phyloP scores from a whole-genome alignment of 2,113 vertebrate genomes.

The Passer montanus region DNA sequence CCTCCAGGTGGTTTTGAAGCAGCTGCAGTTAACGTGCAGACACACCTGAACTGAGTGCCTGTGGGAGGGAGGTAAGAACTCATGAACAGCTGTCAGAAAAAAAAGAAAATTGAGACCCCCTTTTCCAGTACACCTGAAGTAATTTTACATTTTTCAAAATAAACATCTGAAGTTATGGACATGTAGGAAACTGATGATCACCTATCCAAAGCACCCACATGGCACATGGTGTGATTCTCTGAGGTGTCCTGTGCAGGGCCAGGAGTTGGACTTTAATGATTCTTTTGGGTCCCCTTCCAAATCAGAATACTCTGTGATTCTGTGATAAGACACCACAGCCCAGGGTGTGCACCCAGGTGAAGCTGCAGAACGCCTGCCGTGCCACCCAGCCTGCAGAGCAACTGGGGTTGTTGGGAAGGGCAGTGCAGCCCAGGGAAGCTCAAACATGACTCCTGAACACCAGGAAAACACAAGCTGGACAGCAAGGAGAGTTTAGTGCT shows the following conservation, averaged over 20 bases:
- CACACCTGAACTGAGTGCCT: neutral
- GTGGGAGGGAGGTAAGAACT: neutral
- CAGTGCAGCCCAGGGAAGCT: neutral
- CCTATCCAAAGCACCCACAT: neutral
- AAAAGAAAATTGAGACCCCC: neutral
- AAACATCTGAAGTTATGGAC: neutral
- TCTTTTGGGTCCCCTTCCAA: neutral
- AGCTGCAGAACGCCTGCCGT: fast-evolving
- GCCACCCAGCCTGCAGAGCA: neutral
- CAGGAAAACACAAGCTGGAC: neutral
- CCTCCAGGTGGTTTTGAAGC: neutral
- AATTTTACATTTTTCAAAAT: neutral
- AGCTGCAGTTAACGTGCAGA: neutral
- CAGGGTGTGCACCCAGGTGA: neutral
- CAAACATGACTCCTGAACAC: neutral
- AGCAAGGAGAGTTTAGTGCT: neutral
- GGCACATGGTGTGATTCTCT: neutral
- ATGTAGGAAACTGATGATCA: neutral
- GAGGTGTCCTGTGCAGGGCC: neutral
- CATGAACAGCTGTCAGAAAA: neutral
- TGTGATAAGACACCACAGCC: neutral
- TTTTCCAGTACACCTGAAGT: neutral
- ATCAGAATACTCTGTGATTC: neutral
- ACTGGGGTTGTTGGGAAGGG: neutral
- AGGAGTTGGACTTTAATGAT: neutral